Conservation (phyloP, 2,113 vertebrate genomes). For the Anser cygnoides region DNA sequence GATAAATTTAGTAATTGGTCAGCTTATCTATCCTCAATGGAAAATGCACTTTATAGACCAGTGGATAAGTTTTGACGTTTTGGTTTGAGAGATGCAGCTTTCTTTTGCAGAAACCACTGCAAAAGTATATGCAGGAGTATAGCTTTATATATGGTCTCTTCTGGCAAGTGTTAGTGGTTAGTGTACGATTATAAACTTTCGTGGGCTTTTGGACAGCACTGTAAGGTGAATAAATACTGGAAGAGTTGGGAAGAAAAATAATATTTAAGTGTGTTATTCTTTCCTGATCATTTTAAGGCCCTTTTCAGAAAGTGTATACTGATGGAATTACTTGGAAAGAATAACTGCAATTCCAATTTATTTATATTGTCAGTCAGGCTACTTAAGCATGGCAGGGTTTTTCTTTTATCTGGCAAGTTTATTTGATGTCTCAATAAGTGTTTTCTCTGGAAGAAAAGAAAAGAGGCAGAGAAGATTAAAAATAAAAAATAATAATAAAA, state of each 20-base stretch:
- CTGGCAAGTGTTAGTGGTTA: background rate
- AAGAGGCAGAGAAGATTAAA: background rate
- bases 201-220: background rate
- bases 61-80: background rate
- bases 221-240: background rate
- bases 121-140: background rate
- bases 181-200: background rate
- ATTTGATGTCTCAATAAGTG: background rate
- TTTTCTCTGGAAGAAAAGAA: background rate
- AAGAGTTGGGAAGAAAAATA: background rate
- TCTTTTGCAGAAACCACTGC: background rate
- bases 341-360: background rate
- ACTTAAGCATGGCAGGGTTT: background rate
- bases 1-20: background rate
- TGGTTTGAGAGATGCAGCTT: background rate
- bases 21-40: background rate
- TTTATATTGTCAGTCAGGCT: background rate
- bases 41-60: background rate
- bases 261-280: background rate
- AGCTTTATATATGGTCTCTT: background rate
- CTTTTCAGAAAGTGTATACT: background rate
- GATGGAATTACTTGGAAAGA: background rate
- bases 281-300: background rate
- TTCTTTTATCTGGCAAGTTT: background rate
- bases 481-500: background rate